These are phyloP conservation scores for Tachina grossa DNA, from an alignment of 2,888 invertebrate species.

Conservation along the genomic window DNA sequence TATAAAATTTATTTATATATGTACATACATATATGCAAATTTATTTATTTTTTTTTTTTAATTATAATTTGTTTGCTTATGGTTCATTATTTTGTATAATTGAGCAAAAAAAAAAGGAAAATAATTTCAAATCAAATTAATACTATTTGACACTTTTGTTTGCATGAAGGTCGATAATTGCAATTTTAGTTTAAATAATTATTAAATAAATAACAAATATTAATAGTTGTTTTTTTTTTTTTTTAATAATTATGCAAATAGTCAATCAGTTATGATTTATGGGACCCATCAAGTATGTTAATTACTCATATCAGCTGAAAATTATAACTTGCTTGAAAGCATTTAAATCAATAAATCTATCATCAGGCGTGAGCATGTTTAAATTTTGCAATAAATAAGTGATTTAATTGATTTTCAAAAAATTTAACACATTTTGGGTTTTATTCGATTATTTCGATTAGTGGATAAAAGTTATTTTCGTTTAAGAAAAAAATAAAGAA, in stretches of 20 bases:
- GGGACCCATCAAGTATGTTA: neutral
- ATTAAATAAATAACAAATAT: slow-evolving; percentile 32
- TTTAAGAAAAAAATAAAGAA: too few relatives aligned
- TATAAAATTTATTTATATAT: neutral
- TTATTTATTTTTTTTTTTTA: neutral
- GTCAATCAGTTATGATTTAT: slow-evolving; percentile 41
- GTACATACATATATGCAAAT: neutral
- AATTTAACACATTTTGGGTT: too few relatives aligned
- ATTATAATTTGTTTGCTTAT: neutral
- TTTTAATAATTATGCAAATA: slow-evolving; percentile 39
- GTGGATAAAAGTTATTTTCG: too few relatives aligned
- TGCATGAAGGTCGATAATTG: slow-evolving; percentile 1
- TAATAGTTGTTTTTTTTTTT: neutral
- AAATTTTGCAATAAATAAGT: too few relatives aligned
- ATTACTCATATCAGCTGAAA: neutral
- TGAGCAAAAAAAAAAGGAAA: too few relatives aligned
- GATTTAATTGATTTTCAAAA: too few relatives aligned
- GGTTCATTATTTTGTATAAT: too few relatives aligned
- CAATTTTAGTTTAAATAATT: slow-evolving; percentile 4
- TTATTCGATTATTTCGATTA: too few relatives aligned
- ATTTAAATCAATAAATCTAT: neutral
- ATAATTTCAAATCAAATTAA: too few relatives aligned
- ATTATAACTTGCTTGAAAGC: neutral
- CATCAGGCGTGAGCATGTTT: neutral
- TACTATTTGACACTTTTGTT: neutral